These are phyloP conservation scores for Dryococelus australis DNA, from an alignment of 2,888 invertebrate species.

Conservation along the genomic window DNA sequence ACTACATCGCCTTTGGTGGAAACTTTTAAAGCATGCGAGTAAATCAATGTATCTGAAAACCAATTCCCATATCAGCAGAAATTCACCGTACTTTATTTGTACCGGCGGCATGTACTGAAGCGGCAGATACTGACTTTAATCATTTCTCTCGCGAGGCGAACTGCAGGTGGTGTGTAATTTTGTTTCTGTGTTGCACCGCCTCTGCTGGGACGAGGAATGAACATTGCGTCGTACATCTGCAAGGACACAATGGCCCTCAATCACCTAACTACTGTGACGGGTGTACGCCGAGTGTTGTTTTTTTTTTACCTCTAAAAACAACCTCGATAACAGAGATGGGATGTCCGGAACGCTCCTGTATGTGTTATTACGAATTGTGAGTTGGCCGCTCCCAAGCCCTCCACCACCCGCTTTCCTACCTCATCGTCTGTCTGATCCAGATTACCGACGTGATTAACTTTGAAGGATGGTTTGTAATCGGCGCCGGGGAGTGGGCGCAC, in stretches of 20 bases:
- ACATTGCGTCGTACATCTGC: background rate
- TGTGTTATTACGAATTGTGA: too few relatives aligned
- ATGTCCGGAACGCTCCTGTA: background rate
- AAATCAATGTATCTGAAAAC: too few relatives aligned
- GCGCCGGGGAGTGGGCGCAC: background rate
- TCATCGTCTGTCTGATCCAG: slow-evolving; percentile 9
- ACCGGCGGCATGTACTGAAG: too few relatives aligned
- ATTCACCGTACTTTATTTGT: too few relatives aligned
- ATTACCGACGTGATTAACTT: background rate
- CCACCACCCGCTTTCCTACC: background rate
- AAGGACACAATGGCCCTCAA: background rate
- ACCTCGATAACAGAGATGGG: background rate
- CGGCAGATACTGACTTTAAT: too few relatives aligned
- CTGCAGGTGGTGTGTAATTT: too few relatives aligned
- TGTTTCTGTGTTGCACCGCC: background rate
- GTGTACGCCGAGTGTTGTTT: background rate
- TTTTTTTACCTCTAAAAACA: background rate
- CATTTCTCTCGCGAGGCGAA: too few relatives aligned
- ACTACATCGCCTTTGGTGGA: too few relatives aligned
- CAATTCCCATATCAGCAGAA: too few relatives aligned
- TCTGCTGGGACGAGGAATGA: background rate
- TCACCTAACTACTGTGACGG: background rate
- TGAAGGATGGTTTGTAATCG: slow-evolving; percentile 6
- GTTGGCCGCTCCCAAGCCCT: background rate
- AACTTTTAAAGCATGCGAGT: too few relatives aligned